Percentiles rank a stretch among this genome's conserved stretches.
These are phyloP conservation scores for Eurosta solidaginis DNA, from an alignment of 1,140 invertebrate genomes.

Conservation along the genomic window DNA sequence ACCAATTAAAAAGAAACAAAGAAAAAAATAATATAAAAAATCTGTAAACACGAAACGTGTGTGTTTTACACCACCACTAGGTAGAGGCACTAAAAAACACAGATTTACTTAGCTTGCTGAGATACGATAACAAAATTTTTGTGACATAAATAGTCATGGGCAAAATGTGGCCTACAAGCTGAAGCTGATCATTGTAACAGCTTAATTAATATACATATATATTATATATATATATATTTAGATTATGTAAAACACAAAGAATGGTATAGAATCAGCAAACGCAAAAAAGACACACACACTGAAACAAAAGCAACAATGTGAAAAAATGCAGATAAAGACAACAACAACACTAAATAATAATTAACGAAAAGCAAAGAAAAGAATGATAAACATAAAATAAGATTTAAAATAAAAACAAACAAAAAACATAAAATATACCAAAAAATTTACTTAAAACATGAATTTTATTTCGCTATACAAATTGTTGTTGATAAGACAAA, in stretches of 20 bases:
- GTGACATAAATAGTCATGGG: neutral
- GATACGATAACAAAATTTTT: neutral
- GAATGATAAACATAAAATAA: constrained; percentile 26
- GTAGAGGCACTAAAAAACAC: neutral
- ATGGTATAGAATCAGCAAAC: constrained; percentile 4
- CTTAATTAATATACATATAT: constrained; percentile 15
- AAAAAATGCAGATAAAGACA: constrained; percentile 6
- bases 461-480: too few species aligned
- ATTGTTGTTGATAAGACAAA: too few species aligned
- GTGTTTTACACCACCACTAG: too few species aligned
- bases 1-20: neutral
- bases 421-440: neutral
- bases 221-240: constrained; percentile 23
- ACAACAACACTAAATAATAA: constrained; percentile 17
- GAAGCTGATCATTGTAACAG: constrained; percentile 23
- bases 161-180: constrained; percentile 3
- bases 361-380: constrained; percentile 27
- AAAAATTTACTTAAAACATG: constrained; percentile 17
- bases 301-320: constrained; percentile 5
- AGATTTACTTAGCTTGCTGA: neutral
- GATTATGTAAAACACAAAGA: constrained; percentile 18
- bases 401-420: neutral
- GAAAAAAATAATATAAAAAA: neutral
- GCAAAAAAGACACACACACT: too few species aligned
- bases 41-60: neutral